Conservation (phyloP, 2,888 invertebrate species). For the Nymphalis c-album region DNA sequence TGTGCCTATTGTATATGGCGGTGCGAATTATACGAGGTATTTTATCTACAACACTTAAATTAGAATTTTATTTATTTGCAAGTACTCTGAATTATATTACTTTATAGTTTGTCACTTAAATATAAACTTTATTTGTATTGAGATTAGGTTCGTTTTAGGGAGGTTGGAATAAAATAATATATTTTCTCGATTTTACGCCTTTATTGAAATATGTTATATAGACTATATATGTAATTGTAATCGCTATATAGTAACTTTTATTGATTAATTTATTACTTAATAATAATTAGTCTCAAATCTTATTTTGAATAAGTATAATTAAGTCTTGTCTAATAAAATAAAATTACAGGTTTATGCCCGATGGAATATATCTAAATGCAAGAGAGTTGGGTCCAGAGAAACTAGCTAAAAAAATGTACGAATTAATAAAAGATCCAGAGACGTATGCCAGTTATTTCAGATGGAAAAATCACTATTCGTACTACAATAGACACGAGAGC, state of each 20-base stretch:
- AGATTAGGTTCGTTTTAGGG: neutral
- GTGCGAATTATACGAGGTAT: slow-evolving; percentile 65
- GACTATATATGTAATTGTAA: too few species aligned
- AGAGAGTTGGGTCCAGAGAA: slow-evolving; percentile 45
- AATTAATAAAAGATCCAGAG: slow-evolving; percentile 45
- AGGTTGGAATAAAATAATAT: neutral
- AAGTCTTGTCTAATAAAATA: too few species aligned
- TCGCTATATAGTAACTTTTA: too few species aligned
- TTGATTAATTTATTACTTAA: too few species aligned
- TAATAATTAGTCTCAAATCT: too few species aligned
- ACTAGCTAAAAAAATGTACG: slow-evolving; percentile 41
- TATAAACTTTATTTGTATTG: neutral
- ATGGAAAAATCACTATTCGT: slow-evolving; percentile 67
- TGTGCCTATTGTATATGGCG: slow-evolving; percentile 63
- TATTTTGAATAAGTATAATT: too few species aligned
- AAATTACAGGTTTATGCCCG: slow-evolving; percentile 61
- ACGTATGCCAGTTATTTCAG: slow-evolving; percentile 61
- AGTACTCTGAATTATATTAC: neutral
- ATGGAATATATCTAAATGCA: slow-evolving; percentile 65
- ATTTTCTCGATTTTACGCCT: neutral
- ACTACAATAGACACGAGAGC: slow-evolving; percentile 46
- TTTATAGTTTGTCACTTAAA: neutral
- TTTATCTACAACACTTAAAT: neutral
- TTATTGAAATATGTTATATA: too few species aligned
- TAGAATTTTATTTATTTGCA: neutral